Percentiles rank a stretch among this genome's conserved stretches.
Conservation (phyloP, 2,113 vertebrate species). For the Picathartes gymnocephalus region DNA sequence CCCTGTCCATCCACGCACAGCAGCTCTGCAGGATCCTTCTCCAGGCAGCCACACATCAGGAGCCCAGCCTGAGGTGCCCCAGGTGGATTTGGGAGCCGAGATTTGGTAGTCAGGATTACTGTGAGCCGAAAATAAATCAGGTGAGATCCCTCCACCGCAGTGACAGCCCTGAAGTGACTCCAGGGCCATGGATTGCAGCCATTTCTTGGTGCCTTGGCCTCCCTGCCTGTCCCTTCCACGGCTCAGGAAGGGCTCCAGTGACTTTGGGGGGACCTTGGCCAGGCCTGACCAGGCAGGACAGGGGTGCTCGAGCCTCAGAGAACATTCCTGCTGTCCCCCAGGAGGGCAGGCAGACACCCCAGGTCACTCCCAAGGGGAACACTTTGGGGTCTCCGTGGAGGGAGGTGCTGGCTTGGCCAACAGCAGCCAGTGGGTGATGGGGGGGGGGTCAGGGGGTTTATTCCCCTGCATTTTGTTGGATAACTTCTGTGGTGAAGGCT, state of each 20-base stretch:
- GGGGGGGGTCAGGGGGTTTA: background rate
- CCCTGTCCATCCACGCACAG: background rate
- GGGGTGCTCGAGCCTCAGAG: background rate
- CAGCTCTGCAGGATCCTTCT: background rate
- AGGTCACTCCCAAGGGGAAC: background rate
- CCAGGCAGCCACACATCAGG: background rate
- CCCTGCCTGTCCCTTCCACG: background rate
- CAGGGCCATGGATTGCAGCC: background rate
- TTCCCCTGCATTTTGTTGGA: background rate
- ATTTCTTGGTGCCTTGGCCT: background rate
- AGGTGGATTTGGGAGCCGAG: background rate
- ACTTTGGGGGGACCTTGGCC: background rate
- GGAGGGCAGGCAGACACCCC: background rate
- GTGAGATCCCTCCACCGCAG: background rate
- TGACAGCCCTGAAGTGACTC: background rate
- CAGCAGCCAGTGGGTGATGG: accelerated
- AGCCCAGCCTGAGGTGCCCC: background rate
- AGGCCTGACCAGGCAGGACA: background rate
- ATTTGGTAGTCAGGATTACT: background rate
- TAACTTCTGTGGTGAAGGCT: background rate
- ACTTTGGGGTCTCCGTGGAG: background rate
- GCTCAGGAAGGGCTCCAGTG: background rate
- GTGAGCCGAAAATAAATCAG: background rate
- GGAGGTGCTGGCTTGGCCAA: background rate
- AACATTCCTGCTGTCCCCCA: background rate